Conservation (phyloP, 2,113 vertebrate genomes). For the Gopherus flavomarginatus region DNA sequence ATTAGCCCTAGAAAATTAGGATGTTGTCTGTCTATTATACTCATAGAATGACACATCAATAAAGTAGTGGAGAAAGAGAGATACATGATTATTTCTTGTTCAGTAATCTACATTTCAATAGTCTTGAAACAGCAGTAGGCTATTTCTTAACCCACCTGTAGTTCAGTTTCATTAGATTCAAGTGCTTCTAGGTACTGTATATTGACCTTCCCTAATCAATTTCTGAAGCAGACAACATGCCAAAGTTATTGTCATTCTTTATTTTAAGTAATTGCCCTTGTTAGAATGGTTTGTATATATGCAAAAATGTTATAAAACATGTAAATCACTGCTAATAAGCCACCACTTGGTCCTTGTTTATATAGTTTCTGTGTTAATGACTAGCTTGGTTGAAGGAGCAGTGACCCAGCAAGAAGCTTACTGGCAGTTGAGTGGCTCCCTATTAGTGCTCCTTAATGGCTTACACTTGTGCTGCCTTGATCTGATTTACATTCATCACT, state of each 20-base stretch:
- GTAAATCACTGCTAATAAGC: constrained; percentile 59
- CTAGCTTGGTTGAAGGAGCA: constrained; percentile 3
- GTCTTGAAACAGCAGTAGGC: not conserved
- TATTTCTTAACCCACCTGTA: not conserved
- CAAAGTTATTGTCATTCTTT: constrained; percentile 36
- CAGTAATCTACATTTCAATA: not conserved
- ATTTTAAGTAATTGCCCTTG: constrained; percentile 34
- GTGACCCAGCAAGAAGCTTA: constrained; percentile 35
- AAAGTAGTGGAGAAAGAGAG: not conserved
- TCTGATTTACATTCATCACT: constrained; percentile 43
- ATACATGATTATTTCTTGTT: not conserved
- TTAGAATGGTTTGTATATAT: constrained; percentile 10
- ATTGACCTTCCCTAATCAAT: not conserved
- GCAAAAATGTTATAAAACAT: not conserved
- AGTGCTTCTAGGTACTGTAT: not conserved
- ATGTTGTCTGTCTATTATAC: constrained; percentile 23
- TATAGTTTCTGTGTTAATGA: constrained; percentile 11
- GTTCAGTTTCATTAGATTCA: not conserved
- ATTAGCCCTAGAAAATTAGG: not conserved
- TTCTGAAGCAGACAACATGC: constrained; percentile 12
- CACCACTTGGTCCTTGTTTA: constrained; percentile 13
- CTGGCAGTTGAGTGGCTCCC: constrained; percentile 21
- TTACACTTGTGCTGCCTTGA: not conserved
- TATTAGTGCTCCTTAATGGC: constrained; percentile 40
- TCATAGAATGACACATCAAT: not conserved